Evolutionary conservation across 2,888 invertebrate genomes (phyloP).

Genomic region (Lysandra bellargus): DNA sequence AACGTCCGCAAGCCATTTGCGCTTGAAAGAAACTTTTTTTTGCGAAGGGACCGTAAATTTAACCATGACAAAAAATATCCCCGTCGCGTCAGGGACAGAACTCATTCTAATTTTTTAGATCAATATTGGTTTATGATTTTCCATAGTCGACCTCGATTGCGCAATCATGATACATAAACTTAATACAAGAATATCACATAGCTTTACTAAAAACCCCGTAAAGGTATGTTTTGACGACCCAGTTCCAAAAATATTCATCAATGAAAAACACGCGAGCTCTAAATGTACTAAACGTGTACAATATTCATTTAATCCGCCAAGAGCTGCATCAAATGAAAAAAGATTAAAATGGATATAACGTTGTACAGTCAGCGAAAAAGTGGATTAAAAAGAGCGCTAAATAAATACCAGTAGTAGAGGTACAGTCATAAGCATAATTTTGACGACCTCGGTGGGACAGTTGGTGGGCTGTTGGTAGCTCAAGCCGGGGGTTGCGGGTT

Average conservation of each 20-base stretch:
- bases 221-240: not conserved
- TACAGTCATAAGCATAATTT: not conserved
- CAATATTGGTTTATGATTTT: no score
- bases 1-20: no score
- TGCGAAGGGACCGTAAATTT: no score
- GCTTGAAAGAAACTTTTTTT: no score
- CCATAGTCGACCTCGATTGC: no score
- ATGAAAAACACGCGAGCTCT: constrained; percentile 3
- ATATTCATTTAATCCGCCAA: constrained; percentile 10
- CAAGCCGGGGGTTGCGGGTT: no score
- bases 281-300: constrained; percentile 23
- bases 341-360: not conserved
- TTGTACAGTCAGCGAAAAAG: not conserved
- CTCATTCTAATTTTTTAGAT: no score
- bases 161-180: not conserved
- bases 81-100: no score
- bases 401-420: not conserved
- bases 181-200: not conserved
- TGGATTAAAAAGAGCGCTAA: not conserved
- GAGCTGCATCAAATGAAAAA: constrained; percentile 18
- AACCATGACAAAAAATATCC: no score
- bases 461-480: no score
- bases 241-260: not conserved
- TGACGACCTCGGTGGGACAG: no score
- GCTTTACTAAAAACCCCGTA: not conserved